Conservation (phyloP, 2,888 invertebrate genomes). For the Meta bourneti region DNA sequence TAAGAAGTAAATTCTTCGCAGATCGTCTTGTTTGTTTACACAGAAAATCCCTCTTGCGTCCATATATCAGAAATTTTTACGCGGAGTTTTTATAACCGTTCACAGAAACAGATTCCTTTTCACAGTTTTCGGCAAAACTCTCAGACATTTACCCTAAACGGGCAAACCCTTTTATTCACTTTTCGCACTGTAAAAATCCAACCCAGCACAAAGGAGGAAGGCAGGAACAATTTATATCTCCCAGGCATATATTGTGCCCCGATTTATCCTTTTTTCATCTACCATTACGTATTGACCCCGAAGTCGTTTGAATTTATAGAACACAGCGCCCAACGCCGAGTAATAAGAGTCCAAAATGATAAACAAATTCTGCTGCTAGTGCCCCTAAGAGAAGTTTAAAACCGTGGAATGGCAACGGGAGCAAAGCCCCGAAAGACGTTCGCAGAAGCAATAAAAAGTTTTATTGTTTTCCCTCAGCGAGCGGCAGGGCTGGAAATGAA, state of each 20-base stretch:
- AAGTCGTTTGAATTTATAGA: not conserved
- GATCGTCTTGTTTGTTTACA: too few species aligned
- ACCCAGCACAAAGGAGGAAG: not conserved
- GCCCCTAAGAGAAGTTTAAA: slow-evolving; percentile 39
- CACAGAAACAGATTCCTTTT: not conserved
- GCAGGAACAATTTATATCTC: not conserved
- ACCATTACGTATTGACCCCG: slow-evolving; percentile 1
- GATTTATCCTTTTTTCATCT: not conserved
- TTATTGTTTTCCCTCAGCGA: slow-evolving; percentile 16
- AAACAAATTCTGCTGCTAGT: slow-evolving; percentile 29
- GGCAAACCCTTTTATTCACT: not conserved
- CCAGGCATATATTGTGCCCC: not conserved
- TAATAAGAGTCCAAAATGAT: slow-evolving; percentile 31
- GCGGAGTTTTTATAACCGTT: not conserved
- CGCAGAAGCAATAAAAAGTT: slow-evolving; percentile 44
- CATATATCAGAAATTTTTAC: not conserved
- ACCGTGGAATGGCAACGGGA: not conserved
- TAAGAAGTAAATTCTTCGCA: too few species aligned
- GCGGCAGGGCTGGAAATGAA: slow-evolving; percentile 31
- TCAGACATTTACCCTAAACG: not conserved
- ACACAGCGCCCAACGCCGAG: not conserved
- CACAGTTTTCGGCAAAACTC: not conserved
- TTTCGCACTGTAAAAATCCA: not conserved
- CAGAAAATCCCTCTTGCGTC: too few species aligned
- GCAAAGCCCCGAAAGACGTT: slow-evolving; percentile 8